A percentile compares a stretch with the other conserved stretches of the same genome.
Evolutionary conservation across 2,113 vertebrate genomes (phyloP).

Genomic region (Mugil cephalus): DNA sequence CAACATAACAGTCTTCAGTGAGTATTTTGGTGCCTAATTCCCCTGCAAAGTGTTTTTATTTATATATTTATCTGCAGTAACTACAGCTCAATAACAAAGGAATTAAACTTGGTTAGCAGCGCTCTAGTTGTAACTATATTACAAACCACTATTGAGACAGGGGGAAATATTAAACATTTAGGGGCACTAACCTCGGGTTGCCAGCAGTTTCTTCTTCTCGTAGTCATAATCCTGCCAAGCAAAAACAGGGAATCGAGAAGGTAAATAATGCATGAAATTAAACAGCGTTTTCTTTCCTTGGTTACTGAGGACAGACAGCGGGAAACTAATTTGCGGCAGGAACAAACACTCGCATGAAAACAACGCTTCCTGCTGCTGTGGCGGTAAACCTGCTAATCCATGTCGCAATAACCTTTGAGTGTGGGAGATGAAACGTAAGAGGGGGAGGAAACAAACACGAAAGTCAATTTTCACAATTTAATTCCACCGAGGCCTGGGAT

Average conservation of each 20-base stretch:
- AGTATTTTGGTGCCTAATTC: neutral
- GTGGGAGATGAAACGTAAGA: conserved; percentile 31
- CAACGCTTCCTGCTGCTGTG: conserved; percentile 35
- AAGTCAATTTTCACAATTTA: conserved; percentile 34
- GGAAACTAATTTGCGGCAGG: conserved; percentile 40
- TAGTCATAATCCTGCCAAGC: conserved; percentile 84
- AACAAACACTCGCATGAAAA: conserved; percentile 36
- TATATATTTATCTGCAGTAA: neutral
- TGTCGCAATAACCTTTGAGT: conserved; percentile 32
- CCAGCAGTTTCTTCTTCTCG: conserved; percentile 85
- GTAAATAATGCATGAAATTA: conserved; percentile 73
- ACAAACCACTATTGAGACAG: conserved; percentile 12
- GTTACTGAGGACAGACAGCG: conserved; percentile 28
- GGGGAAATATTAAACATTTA: conserved; percentile 50
- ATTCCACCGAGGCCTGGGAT: neutral
- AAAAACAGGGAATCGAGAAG: conserved; percentile 52
- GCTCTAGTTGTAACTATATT: conserved; percentile 20
- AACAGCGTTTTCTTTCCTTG: conserved; percentile 17
- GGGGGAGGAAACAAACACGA: conserved; percentile 27
- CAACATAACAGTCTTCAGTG: conserved; percentile 26
- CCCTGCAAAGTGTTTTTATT: conserved; percentile 5
- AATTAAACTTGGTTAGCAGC: conserved; percentile 14
- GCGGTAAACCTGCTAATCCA: conserved; percentile 53
- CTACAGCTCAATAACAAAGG: conserved; percentile 11
- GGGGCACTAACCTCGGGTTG: conserved; percentile 80